These are phyloP conservation scores for Crax fasciolata DNA, from an alignment of 2,797 vertebrate species.

Conservation along the genomic window DNA sequence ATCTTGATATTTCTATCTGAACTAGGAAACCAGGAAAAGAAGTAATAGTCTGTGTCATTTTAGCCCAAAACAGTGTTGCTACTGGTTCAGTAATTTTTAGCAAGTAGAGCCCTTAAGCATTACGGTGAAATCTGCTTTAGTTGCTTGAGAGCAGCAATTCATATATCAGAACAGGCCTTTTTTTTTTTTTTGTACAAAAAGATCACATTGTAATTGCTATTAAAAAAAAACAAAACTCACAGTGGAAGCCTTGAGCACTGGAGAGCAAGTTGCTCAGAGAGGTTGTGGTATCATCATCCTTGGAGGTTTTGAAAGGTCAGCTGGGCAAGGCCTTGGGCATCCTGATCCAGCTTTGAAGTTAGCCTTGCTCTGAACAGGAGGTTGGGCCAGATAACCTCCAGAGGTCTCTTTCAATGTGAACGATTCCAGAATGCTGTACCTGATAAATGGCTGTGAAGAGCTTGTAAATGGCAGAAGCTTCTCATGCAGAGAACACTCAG, in stretches of 20 bases:
- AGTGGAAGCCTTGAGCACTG: background rate
- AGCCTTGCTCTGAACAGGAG: background rate
- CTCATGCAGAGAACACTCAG: background rate
- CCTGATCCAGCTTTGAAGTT: background rate
- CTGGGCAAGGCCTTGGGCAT: background rate
- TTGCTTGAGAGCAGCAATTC: background rate
- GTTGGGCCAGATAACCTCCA: background rate
- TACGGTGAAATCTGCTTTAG: background rate
- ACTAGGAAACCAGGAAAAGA: background rate
- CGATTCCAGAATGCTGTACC: background rate
- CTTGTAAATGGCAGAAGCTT: background rate
- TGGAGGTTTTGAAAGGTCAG: background rate
- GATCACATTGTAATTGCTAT: background rate
- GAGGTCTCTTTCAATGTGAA: background rate
- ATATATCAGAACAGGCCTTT: background rate
- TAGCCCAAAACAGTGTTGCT: background rate
- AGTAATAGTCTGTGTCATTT: background rate
- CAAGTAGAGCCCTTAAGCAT: background rate
- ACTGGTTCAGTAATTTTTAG: background rate
- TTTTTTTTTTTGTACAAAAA: background rate
- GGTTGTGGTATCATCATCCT: background rate
- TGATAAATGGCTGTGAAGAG: background rate
- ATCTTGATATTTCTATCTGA: too few relatives aligned
- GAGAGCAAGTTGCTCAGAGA: background rate
- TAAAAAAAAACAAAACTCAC: background rate